Percentiles rank a stretch among this genome's conserved stretches.
Evolutionary conservation across 1,140 invertebrate genomes (phyloP).

Genomic region (Gryllus bimaculatus): DNA sequence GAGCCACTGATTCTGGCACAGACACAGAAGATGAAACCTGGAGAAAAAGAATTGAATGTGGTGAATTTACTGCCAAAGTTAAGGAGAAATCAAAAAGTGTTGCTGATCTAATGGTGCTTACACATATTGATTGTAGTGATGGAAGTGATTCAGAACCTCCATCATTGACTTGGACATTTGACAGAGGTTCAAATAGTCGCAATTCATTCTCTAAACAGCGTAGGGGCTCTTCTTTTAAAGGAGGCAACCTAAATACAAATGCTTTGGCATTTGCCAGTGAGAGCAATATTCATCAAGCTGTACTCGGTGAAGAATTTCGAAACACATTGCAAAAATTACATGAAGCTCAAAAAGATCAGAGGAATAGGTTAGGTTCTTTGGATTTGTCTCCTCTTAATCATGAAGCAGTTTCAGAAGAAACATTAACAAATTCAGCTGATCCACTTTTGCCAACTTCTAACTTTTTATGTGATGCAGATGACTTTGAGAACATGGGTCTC

Average conservation of each 20-base stretch:
- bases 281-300: conserved; percentile 41
- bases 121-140: conserved; percentile 55
- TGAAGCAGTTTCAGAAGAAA: not conserved
- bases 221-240: not conserved
- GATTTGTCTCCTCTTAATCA: too few relatives aligned
- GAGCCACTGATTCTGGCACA: conserved; percentile 17
- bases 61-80: conserved; percentile 57
- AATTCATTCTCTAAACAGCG: conserved; percentile 14
- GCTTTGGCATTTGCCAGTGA: conserved; percentile 41
- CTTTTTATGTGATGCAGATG: too few relatives aligned
- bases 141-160: conserved; percentile 39
- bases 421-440: not conserved
- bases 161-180: conserved; percentile 15
- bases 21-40: conserved; percentile 52
- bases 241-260: conserved; percentile 20
- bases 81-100: conserved; percentile 61
- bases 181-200: conserved; percentile 10
- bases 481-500: too few relatives aligned
- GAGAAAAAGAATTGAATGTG: conserved; percentile 49
- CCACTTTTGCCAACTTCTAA: not conserved
- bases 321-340: conserved; percentile 43
- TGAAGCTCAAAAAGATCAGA: conserved; percentile 22
- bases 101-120: conserved; percentile 62
- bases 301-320: conserved; percentile 44
- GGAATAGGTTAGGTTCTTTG: conserved; percentile 8